Evolutionary conservation across 2,888 invertebrate species (phyloP), one percentile per base, ranked within the genome.

Genomic region (Aphrophora alni): DNA sequence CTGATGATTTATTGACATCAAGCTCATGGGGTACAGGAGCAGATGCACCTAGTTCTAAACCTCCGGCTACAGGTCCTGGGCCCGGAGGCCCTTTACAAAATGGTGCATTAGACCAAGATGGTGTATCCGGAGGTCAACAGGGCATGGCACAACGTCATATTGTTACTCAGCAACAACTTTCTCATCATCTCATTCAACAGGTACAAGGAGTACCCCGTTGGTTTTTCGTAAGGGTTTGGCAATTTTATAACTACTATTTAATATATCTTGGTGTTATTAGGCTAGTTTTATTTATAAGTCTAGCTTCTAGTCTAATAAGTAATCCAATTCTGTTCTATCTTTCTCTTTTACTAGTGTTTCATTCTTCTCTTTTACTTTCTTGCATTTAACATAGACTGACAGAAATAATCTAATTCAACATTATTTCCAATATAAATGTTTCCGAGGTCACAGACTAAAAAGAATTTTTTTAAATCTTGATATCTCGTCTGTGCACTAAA

Each of bases 1-100:
- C 97, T 72, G 97, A 97, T 90, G 97, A 97, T 89, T 90, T 97
- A 85, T 94, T 96, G 89, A 91, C 92, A 78, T 92, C 93, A 85
- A 87, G 88, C 71, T 92, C 93, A 85, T 95, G 95, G 95, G 93
- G 93, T 82, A 87, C 88, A 38, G 85, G 85, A 28, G 88, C 89
- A 44, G 94, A 94, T 87, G 92, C 92, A 82, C 87, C 88, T 84
- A 88, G 87, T 82, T 90, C 85, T 88, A 95, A 95, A 88, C 95
- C 95, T 84, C 94, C 95, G 28, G 95, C 94, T 27, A 95, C 95
- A 86, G 95, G 95, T 33, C 95, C 95, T 10, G 95, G 95, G 28
- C 95, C 95, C 78, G 95, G 95, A 83, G 85, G 85, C 81, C 80
- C 84, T 69, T 91, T 82, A 90, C 92, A 87, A 92, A 91, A 87